Evolutionary conservation across 2,113 vertebrate genomes (phyloP).

Genomic region (Dissostichus mawsoni): DNA sequence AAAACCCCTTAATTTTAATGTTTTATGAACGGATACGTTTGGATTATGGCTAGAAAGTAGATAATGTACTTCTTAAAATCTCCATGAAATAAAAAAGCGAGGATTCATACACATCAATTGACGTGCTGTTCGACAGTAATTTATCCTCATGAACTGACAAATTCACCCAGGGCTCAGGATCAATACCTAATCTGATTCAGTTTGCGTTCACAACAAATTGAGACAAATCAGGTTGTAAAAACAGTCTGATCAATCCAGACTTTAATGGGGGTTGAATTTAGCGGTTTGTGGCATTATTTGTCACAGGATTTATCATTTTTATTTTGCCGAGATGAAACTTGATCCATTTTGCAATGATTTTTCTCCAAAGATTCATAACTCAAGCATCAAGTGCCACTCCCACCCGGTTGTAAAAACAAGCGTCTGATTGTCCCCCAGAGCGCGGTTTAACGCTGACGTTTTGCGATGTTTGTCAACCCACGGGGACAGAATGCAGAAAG

Average conservation of each 20-base stretch:
- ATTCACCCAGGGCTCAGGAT: constrained; percentile 53
- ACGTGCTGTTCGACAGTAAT: constrained; percentile 20
- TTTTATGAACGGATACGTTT: not conserved
- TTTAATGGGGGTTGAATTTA: constrained; percentile 37
- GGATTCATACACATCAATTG: not conserved
- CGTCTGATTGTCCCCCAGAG: constrained; percentile 41
- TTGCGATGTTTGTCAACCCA: constrained; percentile 27
- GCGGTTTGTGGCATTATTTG: constrained; percentile 29
- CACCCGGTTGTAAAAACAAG: constrained; percentile 31
- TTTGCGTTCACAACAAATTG: constrained; percentile 71
- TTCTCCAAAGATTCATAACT: constrained; percentile 37
- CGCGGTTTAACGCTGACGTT: constrained; percentile 22
- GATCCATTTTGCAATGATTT: constrained; percentile 53
- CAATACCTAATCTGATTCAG: constrained; percentile 64
- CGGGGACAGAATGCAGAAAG: constrained; percentile 16
- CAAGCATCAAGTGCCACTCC: constrained; percentile 44
- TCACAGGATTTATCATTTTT: constrained; percentile 55
- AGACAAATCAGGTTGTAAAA: constrained; percentile 66
- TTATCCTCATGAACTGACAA: constrained; percentile 50
- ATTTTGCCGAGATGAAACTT: constrained; percentile 44
- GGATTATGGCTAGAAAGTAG: not conserved
- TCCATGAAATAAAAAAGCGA: not conserved
- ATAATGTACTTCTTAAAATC: not conserved
- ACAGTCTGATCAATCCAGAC: constrained; percentile 48
- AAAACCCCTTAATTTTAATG: not conserved